Conservation (phyloP, 2,113 vertebrate species). For the Mola mola region DNA sequence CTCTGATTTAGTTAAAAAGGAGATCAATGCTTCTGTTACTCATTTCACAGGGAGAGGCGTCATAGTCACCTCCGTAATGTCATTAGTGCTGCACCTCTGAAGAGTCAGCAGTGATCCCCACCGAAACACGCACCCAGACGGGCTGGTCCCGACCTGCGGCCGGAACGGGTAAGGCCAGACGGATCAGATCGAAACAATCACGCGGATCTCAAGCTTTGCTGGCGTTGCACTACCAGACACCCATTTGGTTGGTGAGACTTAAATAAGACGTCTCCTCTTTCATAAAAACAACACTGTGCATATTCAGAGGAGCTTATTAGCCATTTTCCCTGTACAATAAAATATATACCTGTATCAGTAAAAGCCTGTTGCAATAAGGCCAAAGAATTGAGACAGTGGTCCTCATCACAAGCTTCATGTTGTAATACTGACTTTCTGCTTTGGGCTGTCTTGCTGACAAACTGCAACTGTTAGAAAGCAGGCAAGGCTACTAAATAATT, state of each 20-base stretch:
- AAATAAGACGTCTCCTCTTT: constrained; percentile 11
- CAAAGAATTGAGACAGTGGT: background rate
- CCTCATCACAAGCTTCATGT: constrained; percentile 4
- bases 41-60: constrained; percentile 52
- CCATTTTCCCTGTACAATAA: background rate
- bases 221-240: too few relatives aligned
- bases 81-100: constrained; percentile 34
- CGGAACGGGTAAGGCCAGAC: constrained; percentile 46
- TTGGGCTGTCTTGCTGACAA: constrained; percentile 43
- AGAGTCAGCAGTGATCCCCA: constrained; percentile 61
- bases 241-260: constrained; percentile 23
- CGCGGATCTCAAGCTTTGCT: constrained; percentile 32
- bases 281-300: constrained; percentile 3
- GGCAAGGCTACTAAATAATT: constrained; percentile 77
- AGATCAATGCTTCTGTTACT: constrained; percentile 61
- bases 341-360: background rate
- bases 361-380: background rate
- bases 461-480: constrained; percentile 68
- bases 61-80: constrained; percentile 40
- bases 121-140: constrained; percentile 25
- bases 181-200: constrained; percentile 27
- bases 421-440: constrained; percentile 2
- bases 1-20: constrained; percentile 49
- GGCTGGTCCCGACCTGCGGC: constrained; percentile 34
- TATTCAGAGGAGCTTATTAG: background rate